These are phyloP conservation scores for Notodonta ziczac DNA, from an alignment of 2,888 invertebrate species.

Conservation along the genomic window DNA sequence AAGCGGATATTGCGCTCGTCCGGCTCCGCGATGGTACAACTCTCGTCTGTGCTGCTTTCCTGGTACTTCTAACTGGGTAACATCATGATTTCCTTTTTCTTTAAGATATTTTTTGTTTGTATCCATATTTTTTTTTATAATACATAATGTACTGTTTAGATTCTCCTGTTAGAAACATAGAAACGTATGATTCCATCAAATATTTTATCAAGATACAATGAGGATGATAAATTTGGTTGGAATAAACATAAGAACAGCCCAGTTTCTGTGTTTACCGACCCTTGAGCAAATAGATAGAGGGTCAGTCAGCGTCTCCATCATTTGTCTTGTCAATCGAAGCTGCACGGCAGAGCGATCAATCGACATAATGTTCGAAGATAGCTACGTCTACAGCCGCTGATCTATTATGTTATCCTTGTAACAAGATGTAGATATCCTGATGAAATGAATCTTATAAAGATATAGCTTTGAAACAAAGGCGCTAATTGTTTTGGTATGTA, in stretches of 20 bases:
- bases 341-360: neutral
- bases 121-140: too few relatives aligned
- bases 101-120: too few relatives aligned
- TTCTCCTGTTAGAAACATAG: too few relatives aligned
- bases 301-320: slow-evolving; percentile 1
- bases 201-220: neutral
- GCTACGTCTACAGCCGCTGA: neutral
- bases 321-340: slow-evolving; percentile 3
- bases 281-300: neutral
- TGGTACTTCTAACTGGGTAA: neutral
- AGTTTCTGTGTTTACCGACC: neutral
- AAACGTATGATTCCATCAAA: neutral
- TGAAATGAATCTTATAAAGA: too few relatives aligned
- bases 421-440: too few relatives aligned
- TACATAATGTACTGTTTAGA: too few relatives aligned
- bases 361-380: neutral
- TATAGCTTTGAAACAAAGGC: neutral
- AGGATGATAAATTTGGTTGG: neutral
- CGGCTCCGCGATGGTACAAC: neutral
- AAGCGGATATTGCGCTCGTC: slow-evolving; percentile 1
- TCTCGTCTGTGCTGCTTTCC: neutral
- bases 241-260: neutral
- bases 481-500: too few relatives aligned
- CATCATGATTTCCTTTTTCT: neutral
- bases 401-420: too few relatives aligned